Percentiles rank a stretch among this genome's conserved stretches.
phyloP scores from a whole-genome alignment of 1,140 invertebrate species.

The Trichonephila inaurata region DNA sequence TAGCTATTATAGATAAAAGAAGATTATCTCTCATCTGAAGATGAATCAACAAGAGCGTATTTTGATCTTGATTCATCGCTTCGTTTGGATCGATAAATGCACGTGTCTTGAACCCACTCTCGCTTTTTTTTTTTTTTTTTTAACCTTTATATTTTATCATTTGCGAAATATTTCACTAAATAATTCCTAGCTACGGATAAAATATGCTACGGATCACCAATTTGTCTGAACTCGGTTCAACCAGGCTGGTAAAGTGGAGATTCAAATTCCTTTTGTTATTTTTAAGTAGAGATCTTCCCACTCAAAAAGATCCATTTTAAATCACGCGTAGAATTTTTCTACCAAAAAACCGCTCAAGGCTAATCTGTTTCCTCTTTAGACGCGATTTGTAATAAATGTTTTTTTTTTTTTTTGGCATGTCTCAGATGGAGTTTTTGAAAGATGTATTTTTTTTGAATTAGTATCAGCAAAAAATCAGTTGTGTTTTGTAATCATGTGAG shows the following conservation, averaged over 20 bases:
- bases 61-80: background rate
- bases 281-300: background rate
- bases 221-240: conserved; percentile 2
- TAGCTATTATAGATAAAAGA: background rate
- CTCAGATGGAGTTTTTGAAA: too few relatives aligned
- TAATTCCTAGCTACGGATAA: background rate
- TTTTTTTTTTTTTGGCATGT: background rate
- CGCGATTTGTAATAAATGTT: background rate
- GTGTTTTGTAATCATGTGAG: too few relatives aligned
- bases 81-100: background rate
- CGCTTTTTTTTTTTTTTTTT: background rate
- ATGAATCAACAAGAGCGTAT: background rate
- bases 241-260: background rate
- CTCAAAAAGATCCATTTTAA: background rate
- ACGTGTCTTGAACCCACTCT: background rate
- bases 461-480: too few relatives aligned
- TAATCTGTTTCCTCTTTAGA: background rate
- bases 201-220: background rate
- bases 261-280: background rate
- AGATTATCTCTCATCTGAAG: background rate
- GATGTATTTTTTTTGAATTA: too few relatives aligned
- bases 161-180: background rate
- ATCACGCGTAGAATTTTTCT: background rate
- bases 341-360: background rate
- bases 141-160: background rate